Evolutionary conservation across 1,140 invertebrate genomes (phyloP).

Genomic region (Grapholita molesta): DNA sequence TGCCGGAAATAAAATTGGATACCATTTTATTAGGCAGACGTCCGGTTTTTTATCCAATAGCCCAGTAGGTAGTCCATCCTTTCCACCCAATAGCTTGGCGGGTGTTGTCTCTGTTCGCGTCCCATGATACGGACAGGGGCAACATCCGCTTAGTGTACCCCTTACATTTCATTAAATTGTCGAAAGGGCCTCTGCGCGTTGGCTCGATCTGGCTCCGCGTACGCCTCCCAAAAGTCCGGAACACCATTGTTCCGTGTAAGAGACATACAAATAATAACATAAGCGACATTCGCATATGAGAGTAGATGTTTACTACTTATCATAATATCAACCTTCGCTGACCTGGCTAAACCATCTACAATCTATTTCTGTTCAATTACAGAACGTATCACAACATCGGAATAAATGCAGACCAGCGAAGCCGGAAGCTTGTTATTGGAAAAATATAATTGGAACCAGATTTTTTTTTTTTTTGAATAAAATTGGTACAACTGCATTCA

Average conservation of each 20-base stretch:
- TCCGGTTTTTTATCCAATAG: too few relatives aligned
- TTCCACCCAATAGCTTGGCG: too few relatives aligned
- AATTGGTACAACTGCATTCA: not conserved
- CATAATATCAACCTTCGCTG: not conserved
- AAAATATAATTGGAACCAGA: not conserved
- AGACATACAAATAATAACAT: not conserved
- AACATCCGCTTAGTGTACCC: too few relatives aligned
- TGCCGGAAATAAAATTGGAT: too few relatives aligned
- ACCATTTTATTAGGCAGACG: too few relatives aligned
- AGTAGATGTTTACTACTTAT: not conserved
- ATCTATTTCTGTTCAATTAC: constrained; percentile 1
- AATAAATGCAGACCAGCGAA: not conserved
- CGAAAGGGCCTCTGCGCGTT: too few relatives aligned
- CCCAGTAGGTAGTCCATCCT: too few relatives aligned
- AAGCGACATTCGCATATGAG: not conserved
- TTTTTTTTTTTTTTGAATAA: not conserved
- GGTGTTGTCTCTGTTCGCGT: too few relatives aligned
- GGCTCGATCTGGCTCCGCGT: too few relatives aligned
- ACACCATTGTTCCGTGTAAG: not conserved
- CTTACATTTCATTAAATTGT: too few relatives aligned
- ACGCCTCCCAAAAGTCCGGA: too few relatives aligned
- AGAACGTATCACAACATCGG: not conserved
- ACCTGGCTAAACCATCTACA: not conserved
- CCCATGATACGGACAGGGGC: too few relatives aligned
- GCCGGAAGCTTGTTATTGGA: constrained; percentile 4